These are phyloP conservation scores for Toxonevra muliebris DNA, from an alignment of 2,888 invertebrate genomes.

Conservation along the genomic window DNA sequence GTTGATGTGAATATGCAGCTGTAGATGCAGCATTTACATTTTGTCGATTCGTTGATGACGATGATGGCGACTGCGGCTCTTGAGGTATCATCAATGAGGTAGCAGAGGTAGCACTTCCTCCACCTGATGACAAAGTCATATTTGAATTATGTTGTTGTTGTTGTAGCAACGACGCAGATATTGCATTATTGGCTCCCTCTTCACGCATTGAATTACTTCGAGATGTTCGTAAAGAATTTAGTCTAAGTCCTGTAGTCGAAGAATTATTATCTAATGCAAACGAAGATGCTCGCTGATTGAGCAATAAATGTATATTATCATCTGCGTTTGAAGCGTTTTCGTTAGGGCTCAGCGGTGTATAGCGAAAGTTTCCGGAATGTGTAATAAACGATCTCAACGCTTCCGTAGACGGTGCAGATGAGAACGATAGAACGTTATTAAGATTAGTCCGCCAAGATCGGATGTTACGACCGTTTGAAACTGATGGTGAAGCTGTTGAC, in stretches of 20 bases:
- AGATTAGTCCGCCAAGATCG: slow-evolving; percentile 58
- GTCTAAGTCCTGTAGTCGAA: neutral
- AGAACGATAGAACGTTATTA: slow-evolving; percentile 57
- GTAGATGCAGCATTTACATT: neutral
- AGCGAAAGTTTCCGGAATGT: slow-evolving; percentile 52
- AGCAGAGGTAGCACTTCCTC: neutral
- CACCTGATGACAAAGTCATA: slow-evolving; percentile 32
- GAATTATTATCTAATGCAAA: slow-evolving; percentile 16
- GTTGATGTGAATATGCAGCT: neutral
- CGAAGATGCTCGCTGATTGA: slow-evolving; percentile 11
- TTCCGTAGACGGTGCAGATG: slow-evolving; percentile 55
- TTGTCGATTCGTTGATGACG: slow-evolving; percentile 7
- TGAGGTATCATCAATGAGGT: no score
- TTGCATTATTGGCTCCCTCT: slow-evolving; percentile 15
- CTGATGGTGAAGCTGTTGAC: neutral
- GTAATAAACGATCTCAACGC: slow-evolving; percentile 56
- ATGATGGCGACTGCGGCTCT: neutral
- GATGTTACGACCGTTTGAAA: neutral
- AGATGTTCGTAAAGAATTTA: slow-evolving; percentile 20
- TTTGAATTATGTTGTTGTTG: slow-evolving; percentile 12
- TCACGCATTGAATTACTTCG: slow-evolving; percentile 48
- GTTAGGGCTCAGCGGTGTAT: slow-evolving; percentile 43
- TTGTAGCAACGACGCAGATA: neutral
- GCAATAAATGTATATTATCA: slow-evolving; percentile 44
- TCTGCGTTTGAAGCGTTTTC: slow-evolving; percentile 29